A percentile compares a stretch with the other conserved stretches of the same genome.
Conservation (phyloP, 2,113 vertebrate genomes). For the Muscicapa adusta region DNA sequence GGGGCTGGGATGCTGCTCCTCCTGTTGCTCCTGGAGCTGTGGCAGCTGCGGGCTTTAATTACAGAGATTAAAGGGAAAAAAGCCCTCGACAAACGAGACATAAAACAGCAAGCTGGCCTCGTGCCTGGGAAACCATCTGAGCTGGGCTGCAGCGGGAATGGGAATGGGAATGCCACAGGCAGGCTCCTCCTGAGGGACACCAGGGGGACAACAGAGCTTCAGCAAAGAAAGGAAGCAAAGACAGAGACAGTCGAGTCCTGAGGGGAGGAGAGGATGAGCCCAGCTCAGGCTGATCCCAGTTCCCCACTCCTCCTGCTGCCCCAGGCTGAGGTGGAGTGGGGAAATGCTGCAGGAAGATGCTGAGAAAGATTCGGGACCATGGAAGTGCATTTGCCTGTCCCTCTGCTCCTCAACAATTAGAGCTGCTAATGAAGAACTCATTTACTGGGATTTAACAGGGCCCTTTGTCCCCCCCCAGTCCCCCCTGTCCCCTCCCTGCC, state of each 20-base stretch:
- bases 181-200: neutral
- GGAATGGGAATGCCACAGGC: neutral
- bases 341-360: neutral
- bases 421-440: neutral
- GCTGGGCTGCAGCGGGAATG: neutral
- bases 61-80: neutral
- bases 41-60: conserved; percentile 1
- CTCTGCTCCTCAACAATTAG: neutral
- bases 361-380: neutral
- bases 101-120: neutral
- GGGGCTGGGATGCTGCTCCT: neutral
- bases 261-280: neutral
- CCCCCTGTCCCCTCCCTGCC: neutral
- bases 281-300: accelerated
- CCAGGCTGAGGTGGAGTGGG: neutral
- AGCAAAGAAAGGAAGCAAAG: neutral
- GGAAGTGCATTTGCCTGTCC: accelerated
- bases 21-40: neutral
- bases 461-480: neutral
- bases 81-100: neutral
- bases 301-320: neutral
- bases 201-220: neutral
- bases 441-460: neutral
- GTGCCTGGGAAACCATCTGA: neutral
- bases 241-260: accelerated